phyloP scores from a whole-genome alignment of 2,113 vertebrate genomes.

The Rhinolophus sinicus region DNA sequence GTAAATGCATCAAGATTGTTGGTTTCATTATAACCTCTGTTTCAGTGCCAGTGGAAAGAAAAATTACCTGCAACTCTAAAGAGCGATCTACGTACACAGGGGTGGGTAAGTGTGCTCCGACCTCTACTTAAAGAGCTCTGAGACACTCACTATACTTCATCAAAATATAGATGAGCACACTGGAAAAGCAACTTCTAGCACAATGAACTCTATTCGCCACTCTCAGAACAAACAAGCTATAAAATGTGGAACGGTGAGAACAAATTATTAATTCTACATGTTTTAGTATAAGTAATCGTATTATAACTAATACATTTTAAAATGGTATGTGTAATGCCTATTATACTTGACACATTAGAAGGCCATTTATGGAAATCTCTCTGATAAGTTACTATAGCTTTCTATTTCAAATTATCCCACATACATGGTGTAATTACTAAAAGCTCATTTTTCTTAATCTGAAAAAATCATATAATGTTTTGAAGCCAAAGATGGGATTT shows the following conservation, averaged over 20 bases:
- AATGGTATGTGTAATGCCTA: background rate
- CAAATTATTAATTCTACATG: conserved; percentile 67
- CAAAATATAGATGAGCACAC: conserved; percentile 67
- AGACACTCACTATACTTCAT: conserved; percentile 71
- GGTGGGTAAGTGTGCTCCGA: conserved; percentile 50
- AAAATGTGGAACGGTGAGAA: conserved; percentile 70
- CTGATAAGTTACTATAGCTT: background rate
- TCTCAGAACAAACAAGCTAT: conserved; percentile 57
- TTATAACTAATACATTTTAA: conserved; percentile 58
- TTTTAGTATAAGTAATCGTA: conserved; percentile 4
- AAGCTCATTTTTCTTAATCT: background rate
- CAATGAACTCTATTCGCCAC: background rate
- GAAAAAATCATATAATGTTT: conserved; percentile 47
- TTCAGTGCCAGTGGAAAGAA: conserved; percentile 83
- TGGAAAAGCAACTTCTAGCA: conserved; percentile 63
- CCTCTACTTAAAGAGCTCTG: conserved; percentile 71
- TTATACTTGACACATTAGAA: conserved; percentile 44
- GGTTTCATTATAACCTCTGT: conserved; percentile 82
- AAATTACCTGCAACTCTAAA: conserved; percentile 82
- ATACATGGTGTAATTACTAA: conserved; percentile 55
- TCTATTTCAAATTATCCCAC: conserved; percentile 42
- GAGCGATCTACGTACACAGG: conserved; percentile 73
- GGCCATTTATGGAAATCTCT: conserved; percentile 49
- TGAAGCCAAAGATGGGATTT: conserved; percentile 40
- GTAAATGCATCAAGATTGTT: conserved; percentile 86